Base-by-base conservation (phyloP, 2,888 invertebrate species). In the Sphecodes monilicornis region DNA sequence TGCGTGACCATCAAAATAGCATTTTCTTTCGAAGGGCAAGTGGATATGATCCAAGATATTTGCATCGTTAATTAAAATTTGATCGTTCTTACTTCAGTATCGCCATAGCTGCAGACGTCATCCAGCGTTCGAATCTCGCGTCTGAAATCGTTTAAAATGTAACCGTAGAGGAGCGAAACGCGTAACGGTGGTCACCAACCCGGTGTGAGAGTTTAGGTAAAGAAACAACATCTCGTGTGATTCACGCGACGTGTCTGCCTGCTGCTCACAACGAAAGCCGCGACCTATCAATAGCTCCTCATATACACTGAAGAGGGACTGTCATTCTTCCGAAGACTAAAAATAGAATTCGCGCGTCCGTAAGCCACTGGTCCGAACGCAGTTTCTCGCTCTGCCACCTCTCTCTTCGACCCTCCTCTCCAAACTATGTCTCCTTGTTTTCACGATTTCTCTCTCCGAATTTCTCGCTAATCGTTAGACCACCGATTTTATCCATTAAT, bases 271-370 rank as follows among this genome's bases (percentile, higher is more conserved):
- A 86, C 82, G 79, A 90, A 89, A 86, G 86, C 84, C 87, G 82
- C 84, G 87, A 92, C 92, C 93, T 93, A 93, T 94, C 93, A 94
- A 93, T 93, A 93, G 93, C 92, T 90, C 86, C 91, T 93, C 92
- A 90, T 93, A 91, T 91, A 92, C 92, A 89, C 91, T 86, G 86
- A 91, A 91, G 92, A 93, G 91, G 91, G 92, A 92, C 93, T 93
- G 93, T 93, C 93, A 93, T 93, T 93, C 93, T 92, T 91, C 90
- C 90, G 90, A 89, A 89, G 85, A 89, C 93, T 93, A 93, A 93
- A 93, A 93, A 93, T 93, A 93, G 91, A 87, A 86, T 87, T 84
- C 90, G 88, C 88, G 76, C 79, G 87, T 90, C 90, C 82, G 85
- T 85, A 84, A 89, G 86, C 80, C 81, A 75, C 75, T 80, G 80